Base-by-base conservation (phyloP, 2,888 invertebrate species). In the Conomelus anceps region DNA sequence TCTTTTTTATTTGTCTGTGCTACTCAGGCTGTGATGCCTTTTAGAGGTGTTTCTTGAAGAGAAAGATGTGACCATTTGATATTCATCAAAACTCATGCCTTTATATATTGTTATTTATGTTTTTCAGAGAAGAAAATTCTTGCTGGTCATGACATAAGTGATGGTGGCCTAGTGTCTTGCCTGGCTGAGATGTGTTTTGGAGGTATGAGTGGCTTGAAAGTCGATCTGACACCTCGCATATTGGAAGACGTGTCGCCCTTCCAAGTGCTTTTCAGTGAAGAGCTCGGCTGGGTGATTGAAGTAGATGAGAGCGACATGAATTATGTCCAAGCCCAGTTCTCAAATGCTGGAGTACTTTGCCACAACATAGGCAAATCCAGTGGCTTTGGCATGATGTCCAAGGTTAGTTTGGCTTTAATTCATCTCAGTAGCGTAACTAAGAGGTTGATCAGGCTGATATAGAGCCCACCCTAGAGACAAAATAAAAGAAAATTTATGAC, bases 171-270 rank as follows among this genome's bases (percentile, higher is more conserved):
- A 34, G 94, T 99, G 85, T 97, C 97, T 0, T 97, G 98, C 91
- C 93, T 98, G 0, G 93, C 99, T 90, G 99, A 99, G 94, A 99
- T 99, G 99, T 97, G 97, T n/a, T 98, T 99, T 92, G 98, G 96
- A 89, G 99, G 99, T 63, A 94, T 98, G 90, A 95, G 96, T 91
- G 98, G 98, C 0, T 92, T 98, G 22, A 94, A 95, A 22, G 93
- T 97, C 0, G 94, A 96, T 91, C 92, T 97, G 22, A 94, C 94
- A 90, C 93, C 93, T 23, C 90, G 34, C 26, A 89, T 88, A 85
- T 89, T 23, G 34, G 87, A 85, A 24, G 89, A 88, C 34, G 85
- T 23, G n/a, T 85, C 85, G 20, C 93, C 95, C 0, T 93, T 97
- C 9, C 95, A 96, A 90, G 94, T 97, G 22, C 93, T 98, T 23